Conservation (phyloP, 2,797 vertebrate genomes). For the Sus cebifrons region DNA sequence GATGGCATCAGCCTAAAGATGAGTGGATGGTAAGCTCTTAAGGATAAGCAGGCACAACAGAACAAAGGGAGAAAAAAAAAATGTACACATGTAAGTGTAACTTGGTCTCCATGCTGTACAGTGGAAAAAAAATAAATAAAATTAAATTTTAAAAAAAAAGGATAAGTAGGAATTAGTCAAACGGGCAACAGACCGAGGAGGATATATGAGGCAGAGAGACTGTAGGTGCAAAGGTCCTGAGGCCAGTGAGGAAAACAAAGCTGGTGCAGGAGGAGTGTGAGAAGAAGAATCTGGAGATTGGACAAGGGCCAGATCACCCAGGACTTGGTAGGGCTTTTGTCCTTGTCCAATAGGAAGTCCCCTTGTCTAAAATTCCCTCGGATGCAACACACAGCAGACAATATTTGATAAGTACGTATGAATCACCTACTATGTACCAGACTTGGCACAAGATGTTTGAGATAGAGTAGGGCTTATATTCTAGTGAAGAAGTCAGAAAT, state of each 20-base stretch:
- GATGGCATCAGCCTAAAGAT: neutral
- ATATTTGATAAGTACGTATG: neutral
- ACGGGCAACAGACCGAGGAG: neutral
- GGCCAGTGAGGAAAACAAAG: neutral
- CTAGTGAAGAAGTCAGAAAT: neutral
- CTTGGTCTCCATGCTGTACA: too few species aligned
- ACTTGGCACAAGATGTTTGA: neutral
- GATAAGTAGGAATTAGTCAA: neutral
- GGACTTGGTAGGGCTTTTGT: neutral
- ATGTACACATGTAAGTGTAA: too few species aligned
- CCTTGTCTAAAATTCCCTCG: neutral
- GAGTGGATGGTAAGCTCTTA: neutral
- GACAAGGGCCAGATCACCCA: neutral
- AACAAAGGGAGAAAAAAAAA: too few species aligned
- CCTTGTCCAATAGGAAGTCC: neutral
- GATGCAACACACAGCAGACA: neutral
- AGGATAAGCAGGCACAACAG: neutral
- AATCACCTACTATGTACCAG: neutral
- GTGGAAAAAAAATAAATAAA: too few species aligned
- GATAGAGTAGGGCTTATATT: neutral
- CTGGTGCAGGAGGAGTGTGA: neutral
- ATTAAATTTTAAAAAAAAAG: too few species aligned
- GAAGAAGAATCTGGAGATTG: neutral
- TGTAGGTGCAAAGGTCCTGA: conserved; percentile 2
- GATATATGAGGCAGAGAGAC: neutral